Percentiles rank a stretch among this genome's conserved stretches.
These are phyloP conservation scores for Flabesymbios commensalis DNA, from an alignment of 2,888 invertebrate species.

Conservation along the genomic window DNA sequence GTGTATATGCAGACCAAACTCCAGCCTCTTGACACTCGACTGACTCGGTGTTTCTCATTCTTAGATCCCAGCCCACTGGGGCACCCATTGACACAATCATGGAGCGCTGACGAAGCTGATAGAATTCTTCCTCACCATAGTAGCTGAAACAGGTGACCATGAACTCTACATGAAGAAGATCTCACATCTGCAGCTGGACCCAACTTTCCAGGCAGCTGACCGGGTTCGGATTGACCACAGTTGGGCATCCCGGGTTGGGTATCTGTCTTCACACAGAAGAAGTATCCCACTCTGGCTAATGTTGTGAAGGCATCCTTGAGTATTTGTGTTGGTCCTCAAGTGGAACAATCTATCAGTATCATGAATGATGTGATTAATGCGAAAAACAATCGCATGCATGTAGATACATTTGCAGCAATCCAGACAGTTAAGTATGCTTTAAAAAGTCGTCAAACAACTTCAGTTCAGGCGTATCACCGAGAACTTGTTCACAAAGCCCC, in stretches of 20 bases:
- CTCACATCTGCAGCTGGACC: not conserved
- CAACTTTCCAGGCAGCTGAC: not conserved
- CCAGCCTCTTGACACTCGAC: not conserved
- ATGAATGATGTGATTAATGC: not conserved
- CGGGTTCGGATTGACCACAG: not conserved
- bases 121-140: not conserved
- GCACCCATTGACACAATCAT: constrained; percentile 1
- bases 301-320: constrained; percentile 1
- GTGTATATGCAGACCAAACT: not conserved
- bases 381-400: not conserved
- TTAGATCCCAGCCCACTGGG: not conserved
- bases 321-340: not conserved
- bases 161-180: not conserved
- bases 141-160: not conserved
- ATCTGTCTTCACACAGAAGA: not conserved
- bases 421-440: constrained; percentile 5
- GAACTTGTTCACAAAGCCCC: not conserved
- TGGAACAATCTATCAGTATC: constrained; percentile 2
- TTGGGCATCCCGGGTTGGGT: not conserved
- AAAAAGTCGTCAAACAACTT: not conserved
- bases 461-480: not conserved
- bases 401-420: not conserved
- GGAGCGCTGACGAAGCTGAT: not conserved
- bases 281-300: not conserved
- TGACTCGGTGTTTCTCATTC: not conserved